These are phyloP conservation scores for Poeciliopsis paucimaculata DNA, from an alignment of 2,797 vertebrate genomes.

Conservation along the genomic window DNA sequence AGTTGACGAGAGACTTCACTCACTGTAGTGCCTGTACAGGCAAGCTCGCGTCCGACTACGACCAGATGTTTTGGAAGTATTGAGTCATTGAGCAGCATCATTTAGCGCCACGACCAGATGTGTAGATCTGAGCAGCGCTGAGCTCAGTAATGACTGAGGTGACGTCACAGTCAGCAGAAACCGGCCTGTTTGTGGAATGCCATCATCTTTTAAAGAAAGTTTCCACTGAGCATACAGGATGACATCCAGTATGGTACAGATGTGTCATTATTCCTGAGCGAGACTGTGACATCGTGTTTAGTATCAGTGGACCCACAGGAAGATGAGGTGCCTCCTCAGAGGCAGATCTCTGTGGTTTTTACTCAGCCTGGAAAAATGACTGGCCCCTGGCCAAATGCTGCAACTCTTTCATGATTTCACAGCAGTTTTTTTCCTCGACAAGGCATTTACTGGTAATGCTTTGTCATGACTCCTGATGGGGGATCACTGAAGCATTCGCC, in stretches of 20 bases:
- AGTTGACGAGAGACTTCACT: conserved; percentile 5
- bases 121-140: not conserved
- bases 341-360: not conserved
- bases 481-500: conserved; percentile 24
- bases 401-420: conserved; percentile 8
- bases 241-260: not conserved
- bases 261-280: not conserved
- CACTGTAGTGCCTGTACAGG: conserved; percentile 20
- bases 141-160: not conserved
- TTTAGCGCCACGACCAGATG: conserved; percentile 14
- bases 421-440: conserved; percentile 39
- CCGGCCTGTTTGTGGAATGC: not conserved
- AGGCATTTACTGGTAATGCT: conserved; percentile 40
- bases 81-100: conserved; percentile 39
- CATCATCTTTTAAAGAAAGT: not conserved
- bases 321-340: conserved; percentile 13
- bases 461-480: conserved; percentile 11
- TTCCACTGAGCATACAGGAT: not conserved
- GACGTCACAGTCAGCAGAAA: conserved; percentile 4
- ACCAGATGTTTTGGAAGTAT: conserved; percentile 49
- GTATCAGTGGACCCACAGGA: not conserved
- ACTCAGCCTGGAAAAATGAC: conserved; percentile 27
- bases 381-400: conserved; percentile 36
- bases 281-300: not conserved
- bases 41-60: conserved; percentile 11